Conservation (phyloP, 2,113 vertebrate species). For the Elachura formosa region DNA sequence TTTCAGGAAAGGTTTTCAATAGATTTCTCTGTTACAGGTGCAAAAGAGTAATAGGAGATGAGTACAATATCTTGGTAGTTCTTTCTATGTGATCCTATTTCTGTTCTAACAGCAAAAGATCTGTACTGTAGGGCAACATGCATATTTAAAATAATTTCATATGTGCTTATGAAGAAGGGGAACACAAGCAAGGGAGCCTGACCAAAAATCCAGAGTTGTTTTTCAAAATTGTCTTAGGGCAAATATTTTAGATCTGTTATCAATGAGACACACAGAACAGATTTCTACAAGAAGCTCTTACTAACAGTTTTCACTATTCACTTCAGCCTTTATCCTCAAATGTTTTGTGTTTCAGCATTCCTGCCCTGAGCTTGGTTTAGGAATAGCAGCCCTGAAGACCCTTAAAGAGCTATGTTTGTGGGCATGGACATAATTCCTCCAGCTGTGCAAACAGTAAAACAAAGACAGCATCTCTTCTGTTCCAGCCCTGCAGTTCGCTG, state of each 20-base stretch:
- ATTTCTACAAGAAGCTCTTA: neutral
- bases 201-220: neutral
- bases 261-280: neutral
- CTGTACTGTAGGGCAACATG: neutral
- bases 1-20: neutral
- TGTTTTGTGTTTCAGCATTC: neutral
- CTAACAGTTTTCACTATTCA: neutral
- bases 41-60: neutral
- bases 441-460: conserved; percentile 14
- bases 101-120: neutral
- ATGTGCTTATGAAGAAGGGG: neutral
- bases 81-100: neutral
- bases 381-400: conserved; percentile 4
- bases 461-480: neutral
- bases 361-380: neutral
- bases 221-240: neutral
- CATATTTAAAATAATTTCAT: neutral
- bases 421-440: conserved; percentile 10
- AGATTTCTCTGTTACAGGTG: neutral
- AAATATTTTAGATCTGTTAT: neutral
- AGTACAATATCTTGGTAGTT: neutral
- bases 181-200: neutral
- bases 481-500: conserved; percentile 16
- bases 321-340: neutral
- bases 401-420: conserved; percentile 25